These are phyloP conservation scores for Xestia xanthographa DNA, from an alignment of 2,888 invertebrate genomes.

Conservation along the genomic window DNA sequence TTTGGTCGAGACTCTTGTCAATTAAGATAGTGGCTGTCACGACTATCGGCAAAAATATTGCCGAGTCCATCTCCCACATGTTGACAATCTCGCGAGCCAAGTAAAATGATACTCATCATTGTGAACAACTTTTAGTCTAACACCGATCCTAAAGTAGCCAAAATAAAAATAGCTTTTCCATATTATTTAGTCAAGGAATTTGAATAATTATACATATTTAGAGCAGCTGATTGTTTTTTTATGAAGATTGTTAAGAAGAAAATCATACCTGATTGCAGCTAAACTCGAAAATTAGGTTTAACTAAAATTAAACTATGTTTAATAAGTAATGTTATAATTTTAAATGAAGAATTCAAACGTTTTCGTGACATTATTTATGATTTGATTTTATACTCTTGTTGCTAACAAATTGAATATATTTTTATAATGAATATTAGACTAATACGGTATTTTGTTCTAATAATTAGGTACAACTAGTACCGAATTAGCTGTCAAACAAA, in stretches of 20 bases:
- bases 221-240: not conserved
- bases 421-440: not conserved
- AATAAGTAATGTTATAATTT: not conserved
- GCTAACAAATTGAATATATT: no score
- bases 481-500: conserved; percentile 4
- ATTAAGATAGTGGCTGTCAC: not conserved
- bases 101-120: not conserved
- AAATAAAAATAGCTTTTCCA: not conserved
- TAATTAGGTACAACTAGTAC: not conserved
- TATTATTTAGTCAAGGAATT: not conserved
- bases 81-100: not conserved
- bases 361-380: not conserved
- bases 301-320: not conserved
- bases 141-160: not conserved
- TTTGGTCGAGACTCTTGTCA: not conserved
- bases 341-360: not conserved
- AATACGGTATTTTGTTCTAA: not conserved
- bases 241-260: no score
- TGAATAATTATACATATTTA: not conserved
- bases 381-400: not conserved
- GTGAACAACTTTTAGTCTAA: not conserved
- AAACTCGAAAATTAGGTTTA: not conserved
- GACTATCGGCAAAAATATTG: not conserved
- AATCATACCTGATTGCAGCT: not conserved
- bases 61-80: not conserved